Evolutionary conservation across 2,888 invertebrate genomes (phyloP), one percentile per base, ranked within the genome.

Genomic region (Temnothorax ravouxi): DNA sequence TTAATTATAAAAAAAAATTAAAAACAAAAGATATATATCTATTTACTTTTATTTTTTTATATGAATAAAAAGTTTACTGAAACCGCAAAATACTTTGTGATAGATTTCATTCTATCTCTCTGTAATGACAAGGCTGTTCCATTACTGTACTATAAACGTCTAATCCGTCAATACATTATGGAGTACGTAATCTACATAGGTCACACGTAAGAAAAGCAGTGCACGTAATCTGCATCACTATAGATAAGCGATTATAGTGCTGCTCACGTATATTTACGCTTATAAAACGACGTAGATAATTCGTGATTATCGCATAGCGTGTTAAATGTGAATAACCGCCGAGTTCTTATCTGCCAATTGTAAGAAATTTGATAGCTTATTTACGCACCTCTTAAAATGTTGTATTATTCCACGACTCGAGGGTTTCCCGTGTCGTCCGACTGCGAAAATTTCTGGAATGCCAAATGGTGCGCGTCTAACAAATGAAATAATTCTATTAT

Each of bases 261-360:
- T 34, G 18, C 29, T 47, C 4, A 21, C 34, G 13, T 13, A 44
- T 47, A 1, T 50, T 18, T 29, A 34, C 34, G 15, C 2, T 6
- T 66, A 21, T 64, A 25, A 25, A 44, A 59, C 1, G 3, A 75
- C n/a, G 21, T n/a, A 44, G 62, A 50, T 62, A 38, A 54, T 34
- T 50, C 21, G 9, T 0, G 34, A 66, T 52, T n/a, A 25, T 38
- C 41, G 38, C 34, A n/a, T 61, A 34, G 8, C 6, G 18, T 34
- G 18, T 50, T 18, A 64, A 38, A 21, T 15, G 18, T 41, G 13
- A 9, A 1, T 41, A 41, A 41, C 25, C 13, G 38, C 6, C 3
- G 18, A 50, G 25, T 29, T 59, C 9, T 41, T 52, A 76, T 54
- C 25, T 66, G 13, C 64, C 13, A n/a, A 66, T 76, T 66, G 64